Percentiles rank a stretch among this genome's conserved stretches.
Evolutionary conservation across 2,113 vertebrate species (phyloP).

Genomic region (Tor tambroides): DNA sequence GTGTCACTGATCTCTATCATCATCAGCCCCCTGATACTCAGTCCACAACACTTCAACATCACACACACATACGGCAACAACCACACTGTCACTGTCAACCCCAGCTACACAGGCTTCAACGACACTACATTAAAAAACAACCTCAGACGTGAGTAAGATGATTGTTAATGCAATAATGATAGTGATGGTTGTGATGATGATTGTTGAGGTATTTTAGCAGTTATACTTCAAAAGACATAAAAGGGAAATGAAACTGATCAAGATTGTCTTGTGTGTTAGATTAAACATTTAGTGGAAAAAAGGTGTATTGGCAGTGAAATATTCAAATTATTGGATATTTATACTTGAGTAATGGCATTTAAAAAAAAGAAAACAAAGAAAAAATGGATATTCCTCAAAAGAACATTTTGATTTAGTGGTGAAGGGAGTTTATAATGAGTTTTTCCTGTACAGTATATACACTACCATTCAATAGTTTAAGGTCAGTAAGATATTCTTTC

Average conservation of each 20-base stretch:
- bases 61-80: constrained; percentile 68
- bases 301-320: neutral
- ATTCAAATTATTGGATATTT: neutral
- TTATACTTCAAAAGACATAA: neutral
- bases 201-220: neutral
- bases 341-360: neutral
- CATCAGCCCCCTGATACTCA: constrained; percentile 81
- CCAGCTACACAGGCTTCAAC: constrained; percentile 85
- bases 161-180: neutral
- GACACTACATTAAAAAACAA: constrained; percentile 79
- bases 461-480: no score
- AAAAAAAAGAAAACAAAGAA: no score
- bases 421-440: neutral
- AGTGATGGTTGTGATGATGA: neutral
- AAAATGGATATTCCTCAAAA: neutral
- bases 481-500: no score
- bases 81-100: constrained; percentile 69
- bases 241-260: neutral
- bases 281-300: neutral
- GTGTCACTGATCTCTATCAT: constrained; percentile 82
- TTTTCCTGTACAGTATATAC: neutral
- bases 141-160: constrained; percentile 77
- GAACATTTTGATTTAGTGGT: neutral
- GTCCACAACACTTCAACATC: constrained; percentile 71
- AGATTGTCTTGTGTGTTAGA: neutral